Evolutionary conservation across 1,140 invertebrate species (phyloP).

Genomic region (Bombus superbus): DNA sequence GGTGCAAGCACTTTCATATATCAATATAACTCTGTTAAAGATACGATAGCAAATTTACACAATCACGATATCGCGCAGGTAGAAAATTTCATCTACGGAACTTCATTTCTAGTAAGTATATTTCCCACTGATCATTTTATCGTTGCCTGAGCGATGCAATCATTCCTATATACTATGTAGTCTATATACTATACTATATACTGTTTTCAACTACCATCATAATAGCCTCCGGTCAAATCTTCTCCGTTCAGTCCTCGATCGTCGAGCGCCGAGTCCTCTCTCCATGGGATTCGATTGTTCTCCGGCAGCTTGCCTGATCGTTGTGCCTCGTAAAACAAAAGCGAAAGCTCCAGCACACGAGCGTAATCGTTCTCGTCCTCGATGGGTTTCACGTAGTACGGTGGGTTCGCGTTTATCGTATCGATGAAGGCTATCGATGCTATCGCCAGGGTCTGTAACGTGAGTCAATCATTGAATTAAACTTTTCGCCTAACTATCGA

Average conservation of each 20-base stretch:
- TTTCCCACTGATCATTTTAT: neutral
- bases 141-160: neutral
- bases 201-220: conserved; percentile 83
- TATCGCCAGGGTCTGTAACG: conserved; percentile 43
- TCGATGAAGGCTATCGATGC: conserved; percentile 36
- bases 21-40: no score
- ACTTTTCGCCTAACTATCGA: neutral
- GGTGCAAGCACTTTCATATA: no score
- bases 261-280: conserved; percentile 84
- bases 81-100: neutral
- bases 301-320: conserved; percentile 85
- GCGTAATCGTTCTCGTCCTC: conserved; percentile 81
- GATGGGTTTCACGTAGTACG: conserved; percentile 51
- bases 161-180: neutral
- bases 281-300: conserved; percentile 84
- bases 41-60: neutral
- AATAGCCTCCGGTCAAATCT: conserved; percentile 87
- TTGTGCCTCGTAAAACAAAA: conserved; percentile 87
- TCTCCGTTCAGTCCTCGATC: conserved; percentile 84
- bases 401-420: conserved; percentile 23
- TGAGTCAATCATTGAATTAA: neutral
- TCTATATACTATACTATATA: neutral
- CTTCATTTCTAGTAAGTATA: neutral
- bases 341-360: conserved; percentile 82
- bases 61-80: neutral